Evolutionary conservation across 2,888 invertebrate genomes (phyloP).

Genomic region (Acanthosoma haemorrhoidale): DNA sequence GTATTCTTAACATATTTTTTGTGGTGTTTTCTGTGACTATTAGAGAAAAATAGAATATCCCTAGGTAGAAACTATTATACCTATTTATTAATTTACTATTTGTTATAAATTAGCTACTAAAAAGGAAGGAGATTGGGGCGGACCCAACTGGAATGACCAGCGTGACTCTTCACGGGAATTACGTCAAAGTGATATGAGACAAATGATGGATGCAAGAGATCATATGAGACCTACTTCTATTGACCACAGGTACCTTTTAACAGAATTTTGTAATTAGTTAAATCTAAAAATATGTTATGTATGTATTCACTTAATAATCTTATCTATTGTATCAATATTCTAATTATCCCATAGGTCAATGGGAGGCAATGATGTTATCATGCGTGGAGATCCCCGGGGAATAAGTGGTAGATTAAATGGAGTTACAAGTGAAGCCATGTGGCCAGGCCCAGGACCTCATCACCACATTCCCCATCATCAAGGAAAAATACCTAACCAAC

Average conservation of each 20-base stretch:
- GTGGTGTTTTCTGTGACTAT: too few relatives aligned
- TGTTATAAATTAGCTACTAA: conserved; percentile 41
- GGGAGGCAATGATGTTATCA: conserved; percentile 53
- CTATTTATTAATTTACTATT: too few relatives aligned
- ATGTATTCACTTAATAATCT: too few relatives aligned
- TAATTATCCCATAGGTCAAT: conserved; percentile 46
- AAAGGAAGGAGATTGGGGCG: conserved; percentile 59
- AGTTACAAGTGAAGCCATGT: conserved; percentile 64
- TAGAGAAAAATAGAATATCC: too few relatives aligned
- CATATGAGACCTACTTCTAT: conserved; percentile 47
- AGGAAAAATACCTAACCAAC: conserved; percentile 52
- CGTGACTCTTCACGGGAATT: conserved; percentile 53
- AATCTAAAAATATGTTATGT: not conserved
- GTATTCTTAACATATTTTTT: too few relatives aligned
- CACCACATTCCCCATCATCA: conserved; percentile 50
- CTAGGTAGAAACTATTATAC: too few relatives aligned
- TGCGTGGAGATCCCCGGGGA: conserved; percentile 67
- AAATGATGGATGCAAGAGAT: conserved; percentile 46
- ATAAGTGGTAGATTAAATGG: conserved; percentile 80
- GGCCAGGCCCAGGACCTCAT: conserved; percentile 58
- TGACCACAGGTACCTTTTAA: conserved; percentile 45
- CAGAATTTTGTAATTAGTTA: too few relatives aligned
- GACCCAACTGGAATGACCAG: conserved; percentile 46
- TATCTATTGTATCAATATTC: not conserved
- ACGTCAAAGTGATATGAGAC: conserved; percentile 47